Base-by-base conservation (phyloP, 2,113 vertebrate species). In the Sula dactylatra region DNA sequence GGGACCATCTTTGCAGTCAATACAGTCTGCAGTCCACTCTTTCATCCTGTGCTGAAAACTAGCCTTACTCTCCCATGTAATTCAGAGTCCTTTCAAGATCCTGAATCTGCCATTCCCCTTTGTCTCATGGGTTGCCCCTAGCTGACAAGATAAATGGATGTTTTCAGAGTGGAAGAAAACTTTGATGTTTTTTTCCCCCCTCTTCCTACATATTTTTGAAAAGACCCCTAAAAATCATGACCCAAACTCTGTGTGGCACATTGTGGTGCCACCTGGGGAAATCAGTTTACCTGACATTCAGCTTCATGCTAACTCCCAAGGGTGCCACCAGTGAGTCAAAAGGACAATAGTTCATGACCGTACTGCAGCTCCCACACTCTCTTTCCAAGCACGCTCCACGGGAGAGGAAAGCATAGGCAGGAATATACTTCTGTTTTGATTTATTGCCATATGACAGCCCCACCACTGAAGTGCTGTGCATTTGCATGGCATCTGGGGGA, bases 401-500 rank as follows among this genome's bases (percentile, higher is more conserved):
- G 40, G 21, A 61, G 20, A 72, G 19, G 21, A 16, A 8, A 47
- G 8, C 20, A 20, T 9, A 62, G 2, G 5, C 4, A 17, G 34
- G 17, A 25, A 36, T 42, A 38, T 29, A 9, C 9, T 21, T 59
- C 36, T 50, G 26, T 18, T 85, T 34, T 25, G 31, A 24, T 76
- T 69, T 61, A 36, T 26, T 85, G 78, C 42, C 42, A 1, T 22
- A 25, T 8, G 50, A 27, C 40, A 86, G 83, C 34, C 31, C 36
- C 1, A 2, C 44, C 0, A 1, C 42, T 38, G 65, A 56, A 54
- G 44, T 21, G 40, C 36, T 5, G 4, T 5, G 25, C 2, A 0
- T 13, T 64, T 59, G 16, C 21, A 21, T 3, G 3, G 64, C 40
- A n/a, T 12, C 4, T 0, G 0, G 12, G 26, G 36, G 9, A 61